These are phyloP conservation scores for Leptodactylus fallax DNA, from an alignment of 2,797 vertebrate genomes.

Conservation along the genomic window DNA sequence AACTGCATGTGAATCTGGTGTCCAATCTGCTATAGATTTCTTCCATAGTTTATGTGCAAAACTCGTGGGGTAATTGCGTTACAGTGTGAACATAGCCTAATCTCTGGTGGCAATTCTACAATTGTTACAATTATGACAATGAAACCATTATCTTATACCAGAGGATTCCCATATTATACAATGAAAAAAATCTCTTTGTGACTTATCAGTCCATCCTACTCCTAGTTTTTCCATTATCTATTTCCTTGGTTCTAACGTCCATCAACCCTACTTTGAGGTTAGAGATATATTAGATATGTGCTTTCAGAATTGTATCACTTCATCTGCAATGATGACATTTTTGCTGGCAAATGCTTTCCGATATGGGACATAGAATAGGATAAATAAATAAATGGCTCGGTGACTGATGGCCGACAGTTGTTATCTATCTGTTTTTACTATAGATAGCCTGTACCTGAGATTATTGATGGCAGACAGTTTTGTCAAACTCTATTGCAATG, in stretches of 20 bases:
- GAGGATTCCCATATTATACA: not conserved
- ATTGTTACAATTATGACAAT: not conserved
- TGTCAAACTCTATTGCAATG: conserved; percentile 45
- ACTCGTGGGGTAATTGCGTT: too few species aligned
- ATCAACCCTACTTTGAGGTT: too few species aligned
- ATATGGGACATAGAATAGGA: conserved; percentile 10
- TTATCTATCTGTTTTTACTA: conserved; percentile 29
- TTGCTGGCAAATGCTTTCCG: conserved; percentile 23
- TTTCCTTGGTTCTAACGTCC: not conserved
- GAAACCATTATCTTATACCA: too few species aligned
- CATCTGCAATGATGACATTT: conserved; percentile 25
- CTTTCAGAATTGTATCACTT: not conserved
- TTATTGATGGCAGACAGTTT: conserved; percentile 46
- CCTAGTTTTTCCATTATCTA: not conserved
- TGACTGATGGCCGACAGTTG: conserved; percentile 29
- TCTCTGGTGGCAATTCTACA: not conserved
- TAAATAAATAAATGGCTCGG: conserved; percentile 21
- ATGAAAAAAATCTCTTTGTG: not conserved
- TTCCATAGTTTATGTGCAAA: too few species aligned
- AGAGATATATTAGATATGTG: not conserved
- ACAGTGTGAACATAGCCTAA: too few species aligned
- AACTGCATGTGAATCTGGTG: too few species aligned
- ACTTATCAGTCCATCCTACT: not conserved
- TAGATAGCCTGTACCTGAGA: conserved; percentile 33
- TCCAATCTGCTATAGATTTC: not conserved